These are phyloP conservation scores for Alaudala cheleensis DNA, from an alignment of 2,113 vertebrate genomes.

Conservation along the genomic window DNA sequence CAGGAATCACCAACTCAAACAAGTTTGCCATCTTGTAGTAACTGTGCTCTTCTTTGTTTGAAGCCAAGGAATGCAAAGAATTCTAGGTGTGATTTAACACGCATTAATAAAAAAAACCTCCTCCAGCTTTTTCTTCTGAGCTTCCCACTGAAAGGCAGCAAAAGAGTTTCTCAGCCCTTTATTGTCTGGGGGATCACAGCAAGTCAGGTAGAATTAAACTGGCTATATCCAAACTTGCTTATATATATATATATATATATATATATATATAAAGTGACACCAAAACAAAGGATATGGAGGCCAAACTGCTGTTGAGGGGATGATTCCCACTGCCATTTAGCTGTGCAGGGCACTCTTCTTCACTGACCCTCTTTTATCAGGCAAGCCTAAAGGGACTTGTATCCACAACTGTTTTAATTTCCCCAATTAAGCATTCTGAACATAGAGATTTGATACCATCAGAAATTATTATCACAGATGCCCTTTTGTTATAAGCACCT, in stretches of 20 bases:
- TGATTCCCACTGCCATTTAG: not conserved
- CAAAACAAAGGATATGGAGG: not conserved
- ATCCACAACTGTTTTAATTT: not conserved
- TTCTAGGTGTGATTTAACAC: not conserved
- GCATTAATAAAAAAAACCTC: rapidly evolving
- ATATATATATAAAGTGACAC: not conserved
- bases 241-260: not conserved
- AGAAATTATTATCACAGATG: not conserved
- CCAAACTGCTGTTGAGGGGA: not conserved
- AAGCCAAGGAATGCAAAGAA: not conserved
- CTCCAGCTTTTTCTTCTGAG: not conserved
- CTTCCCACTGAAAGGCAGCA: not conserved
- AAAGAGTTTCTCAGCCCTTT: not conserved
- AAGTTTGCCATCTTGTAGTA: not conserved
- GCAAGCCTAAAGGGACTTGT: not conserved
- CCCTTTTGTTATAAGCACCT: not conserved
- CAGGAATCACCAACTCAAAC: constrained; percentile 33
- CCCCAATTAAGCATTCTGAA: not conserved
- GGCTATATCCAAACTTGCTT: not conserved
- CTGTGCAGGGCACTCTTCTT: not conserved
- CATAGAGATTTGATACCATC: not conserved
- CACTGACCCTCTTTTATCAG: not conserved
- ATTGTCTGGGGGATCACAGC: not conserved
- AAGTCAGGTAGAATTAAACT: not conserved
- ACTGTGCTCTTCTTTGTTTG: not conserved